Evolutionary conservation across 2,113 vertebrate species (phyloP), one percentile per base, ranked within the genome.

Genomic region (Ceyx cyanopectus): DNA sequence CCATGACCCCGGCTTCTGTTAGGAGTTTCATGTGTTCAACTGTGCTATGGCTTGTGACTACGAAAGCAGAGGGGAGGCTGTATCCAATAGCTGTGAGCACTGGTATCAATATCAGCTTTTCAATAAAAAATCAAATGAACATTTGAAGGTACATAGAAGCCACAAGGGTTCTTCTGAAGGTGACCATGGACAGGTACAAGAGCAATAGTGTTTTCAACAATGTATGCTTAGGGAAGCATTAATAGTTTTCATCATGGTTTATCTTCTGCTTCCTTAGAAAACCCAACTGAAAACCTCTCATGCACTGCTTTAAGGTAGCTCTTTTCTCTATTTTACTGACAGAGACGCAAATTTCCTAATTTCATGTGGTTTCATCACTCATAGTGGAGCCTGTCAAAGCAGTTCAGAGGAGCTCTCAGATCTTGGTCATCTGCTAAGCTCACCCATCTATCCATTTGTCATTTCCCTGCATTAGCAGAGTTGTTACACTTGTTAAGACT

Each of bases 81-180:
- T 14, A 7, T 34, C 50, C 0, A 0, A 19, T 7, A 61, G 27
- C 58, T 3, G 0, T n/a, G 4, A 60, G 41, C 37, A 6, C 4
- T 46, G 57, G 4, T 20, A 9, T 40, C 29, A 23, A 12, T 65
- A 53, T 4, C 72, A 74, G 51, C 21, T 6, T 19, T 74, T 77
- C 43, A 34, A 63, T 37, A 15, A 27, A 46, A 58, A 80, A 62
- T n/a, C 37, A 83, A 67, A 63, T 1, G 20, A 45, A 12, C 1
- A 3, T 24, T 48, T 29, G 19, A 51, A 83, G 51, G 46, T 24
- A 15, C 32, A 26, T 1, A 29, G 76, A 56, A 70, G 19, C 32
- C 46, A 4, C 27, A 20, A 12, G 53, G 63, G 23, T 51, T 87
- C 57, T 67, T 46, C 66, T 94, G 81, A 75, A 79, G 62, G 26